phyloP scores from a whole-genome alignment of 2,888 invertebrate species.

The Xiphydria camelus region DNA sequence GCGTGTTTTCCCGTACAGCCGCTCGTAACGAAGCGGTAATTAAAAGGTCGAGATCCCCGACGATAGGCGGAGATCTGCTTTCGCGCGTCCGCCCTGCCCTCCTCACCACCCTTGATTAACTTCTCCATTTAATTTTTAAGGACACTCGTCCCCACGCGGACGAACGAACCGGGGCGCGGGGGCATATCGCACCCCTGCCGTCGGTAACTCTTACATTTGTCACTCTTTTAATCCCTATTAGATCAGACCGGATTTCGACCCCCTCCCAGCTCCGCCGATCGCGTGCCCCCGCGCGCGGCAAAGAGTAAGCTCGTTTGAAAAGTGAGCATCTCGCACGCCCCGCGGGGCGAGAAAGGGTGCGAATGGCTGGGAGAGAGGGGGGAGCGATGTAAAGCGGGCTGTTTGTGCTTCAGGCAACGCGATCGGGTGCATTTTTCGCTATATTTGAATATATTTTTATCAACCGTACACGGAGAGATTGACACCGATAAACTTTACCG shows the following conservation, averaged over 20 bases:
- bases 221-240: slow-evolving; percentile 55
- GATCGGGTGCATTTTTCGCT: too few species aligned
- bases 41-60: too few species aligned
- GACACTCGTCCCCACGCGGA: background rate
- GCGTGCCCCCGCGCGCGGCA: slow-evolving; percentile 36
- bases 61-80: slow-evolving; percentile 10
- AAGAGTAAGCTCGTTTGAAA: slow-evolving; percentile 53
- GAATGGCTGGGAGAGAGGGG: slow-evolving; percentile 20
- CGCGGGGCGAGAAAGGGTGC: slow-evolving; percentile 30
- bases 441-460: too few species aligned
- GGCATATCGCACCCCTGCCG: slow-evolving; percentile 31
- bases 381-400: too few species aligned
- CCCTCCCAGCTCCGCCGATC: slow-evolving; percentile 22
- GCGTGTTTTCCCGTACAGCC: too few species aligned
- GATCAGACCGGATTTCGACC: slow-evolving; percentile 51
- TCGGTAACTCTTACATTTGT: slow-evolving; percentile 55
- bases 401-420: too few species aligned
- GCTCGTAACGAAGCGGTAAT: too few species aligned
- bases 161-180: slow-evolving; percentile 5
- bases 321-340: slow-evolving; percentile 38
- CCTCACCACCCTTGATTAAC: slow-evolving; percentile 11
- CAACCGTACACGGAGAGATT: too few species aligned
- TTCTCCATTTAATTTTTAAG: slow-evolving; percentile 22
- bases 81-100: slow-evolving; percentile 8
- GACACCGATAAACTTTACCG: too few species aligned